A percentile compares a stretch with the other conserved stretches of the same genome.
Evolutionary conservation across 2,888 invertebrate species (phyloP).

Genomic region (Xylota sylvarum): DNA sequence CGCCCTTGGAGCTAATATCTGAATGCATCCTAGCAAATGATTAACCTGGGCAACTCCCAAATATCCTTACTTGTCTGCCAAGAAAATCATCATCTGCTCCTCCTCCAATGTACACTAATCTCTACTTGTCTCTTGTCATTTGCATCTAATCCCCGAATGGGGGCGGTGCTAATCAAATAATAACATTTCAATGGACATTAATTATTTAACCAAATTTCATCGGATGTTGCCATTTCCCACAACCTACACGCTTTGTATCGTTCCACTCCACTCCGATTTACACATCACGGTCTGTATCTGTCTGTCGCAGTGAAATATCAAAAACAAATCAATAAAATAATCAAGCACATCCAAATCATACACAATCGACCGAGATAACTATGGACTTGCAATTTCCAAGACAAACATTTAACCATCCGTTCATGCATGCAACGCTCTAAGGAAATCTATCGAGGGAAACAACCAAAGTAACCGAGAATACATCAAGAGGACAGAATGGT

Average conservation of each 20-base stretch:
- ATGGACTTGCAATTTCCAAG: slow-evolving; percentile 14
- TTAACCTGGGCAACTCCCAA: slow-evolving; percentile 4
- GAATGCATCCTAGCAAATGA: slow-evolving; percentile 9
- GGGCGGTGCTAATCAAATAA: slow-evolving; percentile 69
- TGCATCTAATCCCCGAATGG: slow-evolving; percentile 45
- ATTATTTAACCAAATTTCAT: slow-evolving; percentile 68
- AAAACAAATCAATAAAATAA: slow-evolving; percentile 71
- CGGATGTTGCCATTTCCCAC: slow-evolving; percentile 58
- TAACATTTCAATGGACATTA: slow-evolving; percentile 71
- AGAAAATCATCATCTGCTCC: background rate
- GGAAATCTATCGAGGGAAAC: background rate
- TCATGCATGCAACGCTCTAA: slow-evolving; percentile 15
- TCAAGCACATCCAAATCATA: slow-evolving; percentile 43
- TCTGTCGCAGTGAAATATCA: slow-evolving; percentile 39
- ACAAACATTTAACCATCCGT: slow-evolving; percentile 1
- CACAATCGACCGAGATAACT: slow-evolving; percentile 35
- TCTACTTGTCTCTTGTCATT: slow-evolving; percentile 55
- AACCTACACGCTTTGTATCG: slow-evolving; percentile 14
- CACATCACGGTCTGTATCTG: slow-evolving; percentile 26
- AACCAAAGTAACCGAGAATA: slow-evolving; percentile 11
- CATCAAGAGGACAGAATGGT: slow-evolving; percentile 42
- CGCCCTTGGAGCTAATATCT: slow-evolving; percentile 5
- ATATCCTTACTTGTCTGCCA: slow-evolving; percentile 13
- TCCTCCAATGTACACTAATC: slow-evolving; percentile 12
- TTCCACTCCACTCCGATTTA: slow-evolving; percentile 10